Evolutionary conservation across 2,797 vertebrate species (phyloP).

Genomic region (Podarcis siculus): DNA sequence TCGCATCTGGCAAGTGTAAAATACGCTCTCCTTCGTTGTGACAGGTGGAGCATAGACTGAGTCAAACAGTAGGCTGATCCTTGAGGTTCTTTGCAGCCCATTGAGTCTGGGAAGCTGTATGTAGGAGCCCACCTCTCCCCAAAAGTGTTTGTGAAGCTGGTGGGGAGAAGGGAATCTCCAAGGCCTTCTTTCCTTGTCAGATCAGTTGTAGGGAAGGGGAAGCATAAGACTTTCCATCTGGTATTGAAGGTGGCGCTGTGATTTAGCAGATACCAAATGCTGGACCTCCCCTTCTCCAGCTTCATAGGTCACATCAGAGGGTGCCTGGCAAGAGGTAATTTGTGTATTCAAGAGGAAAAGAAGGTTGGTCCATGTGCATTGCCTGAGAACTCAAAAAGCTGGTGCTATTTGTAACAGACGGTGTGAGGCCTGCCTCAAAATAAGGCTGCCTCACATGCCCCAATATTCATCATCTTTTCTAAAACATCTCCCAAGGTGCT

Average conservation of each 20-base stretch:
- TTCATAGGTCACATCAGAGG: background rate
- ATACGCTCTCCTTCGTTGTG: background rate
- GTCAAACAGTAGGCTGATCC: background rate
- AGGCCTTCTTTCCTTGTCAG: background rate
- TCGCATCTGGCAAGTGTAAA: background rate
- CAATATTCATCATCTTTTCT: background rate
- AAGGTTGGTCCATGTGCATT: background rate
- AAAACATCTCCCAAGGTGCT: background rate
- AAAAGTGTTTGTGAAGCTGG: background rate
- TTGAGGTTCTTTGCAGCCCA: background rate
- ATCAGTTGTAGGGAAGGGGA: background rate
- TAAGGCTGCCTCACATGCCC: background rate
- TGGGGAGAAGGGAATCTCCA: background rate
- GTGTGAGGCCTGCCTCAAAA: background rate
- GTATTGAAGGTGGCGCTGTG: background rate
- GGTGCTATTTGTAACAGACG: background rate
- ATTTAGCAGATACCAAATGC: background rate
- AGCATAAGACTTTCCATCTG: background rate
- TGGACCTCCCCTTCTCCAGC: background rate
- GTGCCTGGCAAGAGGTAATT: background rate
- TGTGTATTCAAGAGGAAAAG: too few species aligned
- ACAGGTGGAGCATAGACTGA: background rate
- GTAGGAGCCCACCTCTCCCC: background rate
- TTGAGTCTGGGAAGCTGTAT: background rate
- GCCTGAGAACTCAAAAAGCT: background rate